Percentiles rank a stretch among this genome's conserved stretches.
Conservation (phyloP, 2,797 vertebrate species). For the Protonibea diacanthus region DNA sequence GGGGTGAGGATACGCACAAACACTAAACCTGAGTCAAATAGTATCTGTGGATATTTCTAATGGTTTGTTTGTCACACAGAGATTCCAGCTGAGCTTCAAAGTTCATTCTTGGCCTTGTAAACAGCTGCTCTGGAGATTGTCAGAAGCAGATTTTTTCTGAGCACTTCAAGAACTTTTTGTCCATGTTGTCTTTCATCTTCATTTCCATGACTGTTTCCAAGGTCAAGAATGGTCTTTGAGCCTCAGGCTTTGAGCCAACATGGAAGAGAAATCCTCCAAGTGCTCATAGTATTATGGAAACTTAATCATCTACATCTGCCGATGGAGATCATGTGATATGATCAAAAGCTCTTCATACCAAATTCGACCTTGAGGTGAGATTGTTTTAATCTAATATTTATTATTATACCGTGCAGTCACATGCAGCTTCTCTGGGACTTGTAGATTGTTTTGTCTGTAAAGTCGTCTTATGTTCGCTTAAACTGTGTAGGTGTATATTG, state of each 20-base stretch:
- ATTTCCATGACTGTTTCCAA: not conserved
- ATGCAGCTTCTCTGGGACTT: not conserved
- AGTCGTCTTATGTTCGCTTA: not conserved
- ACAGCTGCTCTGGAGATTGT: not conserved
- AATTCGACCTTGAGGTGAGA: not conserved
- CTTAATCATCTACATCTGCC: not conserved
- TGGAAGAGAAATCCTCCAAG: not conserved
- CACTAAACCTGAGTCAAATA: constrained; percentile 61
- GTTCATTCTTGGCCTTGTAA: not conserved
- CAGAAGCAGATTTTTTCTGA: not conserved
- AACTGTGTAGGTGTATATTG: not conserved
- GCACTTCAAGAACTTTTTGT: not conserved
- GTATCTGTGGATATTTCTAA: constrained; percentile 33
- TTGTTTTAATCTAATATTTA: not conserved
- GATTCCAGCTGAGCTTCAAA: not conserved
- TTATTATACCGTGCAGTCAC: not conserved
- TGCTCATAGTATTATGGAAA: not conserved
- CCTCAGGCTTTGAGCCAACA: not conserved
- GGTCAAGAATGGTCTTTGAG: not conserved
- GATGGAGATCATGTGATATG: not conserved
- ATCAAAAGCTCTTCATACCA: not conserved
- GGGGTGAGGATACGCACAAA: constrained; percentile 61
- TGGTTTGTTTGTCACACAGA: not conserved
- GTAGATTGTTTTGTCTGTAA: not conserved
- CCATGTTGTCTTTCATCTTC: not conserved